Conservation (phyloP, 64 coral and sea anemone species). For the Porites lutea region DNA sequence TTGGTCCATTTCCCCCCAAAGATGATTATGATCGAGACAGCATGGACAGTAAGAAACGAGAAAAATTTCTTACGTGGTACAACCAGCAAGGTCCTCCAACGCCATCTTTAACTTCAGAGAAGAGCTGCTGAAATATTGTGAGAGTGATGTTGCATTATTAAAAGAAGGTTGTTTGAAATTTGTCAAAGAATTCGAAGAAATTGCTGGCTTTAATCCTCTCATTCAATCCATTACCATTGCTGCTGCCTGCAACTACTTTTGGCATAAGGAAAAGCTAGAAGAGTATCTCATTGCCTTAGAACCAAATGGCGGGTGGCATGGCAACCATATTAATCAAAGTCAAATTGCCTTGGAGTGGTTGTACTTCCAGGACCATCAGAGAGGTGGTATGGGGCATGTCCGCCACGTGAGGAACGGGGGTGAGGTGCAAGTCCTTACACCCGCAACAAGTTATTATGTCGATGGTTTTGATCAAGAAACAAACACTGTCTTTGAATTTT, state of each 20-base stretch:
- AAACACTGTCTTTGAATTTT: neutral
- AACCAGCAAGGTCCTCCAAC: neutral
- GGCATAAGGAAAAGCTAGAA: neutral
- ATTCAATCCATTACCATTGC: neutral
- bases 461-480: neutral
- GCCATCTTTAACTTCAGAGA: neutral
- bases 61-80: neutral
- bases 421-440: neutral
- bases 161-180: neutral
- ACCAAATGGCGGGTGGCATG: conserved; percentile 21
- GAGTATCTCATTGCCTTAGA: neutral
- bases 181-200: neutral
- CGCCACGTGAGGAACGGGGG: neutral
- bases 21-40: neutral
- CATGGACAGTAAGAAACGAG: neutral
- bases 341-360: conserved; percentile 5
- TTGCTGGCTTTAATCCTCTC: neutral
- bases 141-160: neutral
- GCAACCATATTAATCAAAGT: neutral
- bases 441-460: neutral
- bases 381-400: neutral
- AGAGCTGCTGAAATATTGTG: neutral
- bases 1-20: neutral
- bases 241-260: neutral
- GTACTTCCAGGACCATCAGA: neutral